phyloP scores from a whole-genome alignment of 1,140 invertebrate genomes.

The Lordiphosa mommai region DNA sequence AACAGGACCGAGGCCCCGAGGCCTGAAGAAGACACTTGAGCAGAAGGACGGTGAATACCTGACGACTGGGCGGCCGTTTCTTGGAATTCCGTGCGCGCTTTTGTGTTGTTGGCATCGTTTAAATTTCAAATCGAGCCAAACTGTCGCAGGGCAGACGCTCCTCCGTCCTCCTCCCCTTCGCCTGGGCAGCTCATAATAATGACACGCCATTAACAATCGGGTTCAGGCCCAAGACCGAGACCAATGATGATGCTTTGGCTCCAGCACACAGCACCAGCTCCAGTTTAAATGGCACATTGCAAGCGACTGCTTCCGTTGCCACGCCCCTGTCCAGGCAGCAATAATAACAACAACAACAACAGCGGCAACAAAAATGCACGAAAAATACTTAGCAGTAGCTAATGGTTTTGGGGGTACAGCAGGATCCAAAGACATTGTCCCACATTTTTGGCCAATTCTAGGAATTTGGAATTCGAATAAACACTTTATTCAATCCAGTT shows the following conservation, averaged over 20 bases:
- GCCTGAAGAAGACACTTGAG: constrained; percentile 1
- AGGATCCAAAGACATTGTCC: constrained; percentile 20
- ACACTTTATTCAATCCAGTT: too few relatives aligned
- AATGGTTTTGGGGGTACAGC: constrained; percentile 36
- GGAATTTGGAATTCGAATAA: too few relatives aligned
- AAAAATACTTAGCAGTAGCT: neutral
- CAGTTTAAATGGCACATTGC: constrained; percentile 72
- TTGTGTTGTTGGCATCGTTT: constrained; percentile 62
- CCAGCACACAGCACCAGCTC: constrained; percentile 19
- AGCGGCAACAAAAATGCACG: constrained; percentile 11
- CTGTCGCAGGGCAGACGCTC: constrained; percentile 62
- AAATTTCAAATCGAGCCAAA: constrained; percentile 73
- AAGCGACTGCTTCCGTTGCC: constrained; percentile 64
- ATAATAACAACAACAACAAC: constrained; percentile 9
- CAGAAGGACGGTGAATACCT: constrained; percentile 14
- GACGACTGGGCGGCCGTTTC: constrained; percentile 65
- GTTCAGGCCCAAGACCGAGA: constrained; percentile 11
- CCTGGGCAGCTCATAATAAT: constrained; percentile 66
- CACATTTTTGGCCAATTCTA: neutral
- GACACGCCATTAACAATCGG: constrained; percentile 71
- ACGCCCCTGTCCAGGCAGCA: constrained; percentile 44
- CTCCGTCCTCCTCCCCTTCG: constrained; percentile 26
- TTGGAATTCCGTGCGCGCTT: constrained; percentile 68
- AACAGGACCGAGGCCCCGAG: neutral
- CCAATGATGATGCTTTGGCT: constrained; percentile 8